Evolutionary conservation across 1,140 invertebrate genomes (phyloP), one percentile per base, ranked within the genome.

Genomic region (Drosophila bifasciata): DNA sequence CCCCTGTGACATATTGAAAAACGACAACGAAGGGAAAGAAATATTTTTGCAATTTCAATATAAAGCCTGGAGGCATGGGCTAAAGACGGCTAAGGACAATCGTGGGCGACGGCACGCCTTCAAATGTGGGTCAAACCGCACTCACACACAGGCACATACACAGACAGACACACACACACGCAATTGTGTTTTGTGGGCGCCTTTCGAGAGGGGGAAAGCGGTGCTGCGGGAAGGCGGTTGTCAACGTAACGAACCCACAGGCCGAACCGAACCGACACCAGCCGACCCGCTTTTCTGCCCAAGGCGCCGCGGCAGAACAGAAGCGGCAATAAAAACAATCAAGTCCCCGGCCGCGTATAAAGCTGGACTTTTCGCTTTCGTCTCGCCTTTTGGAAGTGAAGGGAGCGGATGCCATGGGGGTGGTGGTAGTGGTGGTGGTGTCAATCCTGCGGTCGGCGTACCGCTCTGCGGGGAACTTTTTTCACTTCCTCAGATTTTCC

Each of bases 111-210:
- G 73, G 61, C 58, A 88, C 74, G 83, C 83, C 74, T 80, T 9
- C 61, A 51, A 86, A 86, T 88, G 81, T 86, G 81, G 81, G 81
- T 86, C 81, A 86, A 68, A 88, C 76, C 60, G 63, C 32, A 46
- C 23, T 36, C 32, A 19, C 48, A 75, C 28, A 58, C 21, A 36
- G n/a, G n/a, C 36, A 64, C 39, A 23, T 9, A 16, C 7, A 32
- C 9, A 32, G 9, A 9, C 25, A 6, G 5, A 25, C 25, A 67
- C 28, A 32, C 25, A 28, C 9, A 32, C 69, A 56, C 36, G 51
- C 51, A 51, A 66, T 69, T 76, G 80, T 80, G 72, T 80, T 48
- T 17, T 7, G 17, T 41, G 13, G 40, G 55, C 11, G 32, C 32
- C 32, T 36, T 11, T 36, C 3, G 16, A 21, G 9, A 16, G 1